Evolutionary conservation across 2,797 vertebrate genomes (phyloP).

Genomic region (Sebastiscus albofasciatus): DNA sequence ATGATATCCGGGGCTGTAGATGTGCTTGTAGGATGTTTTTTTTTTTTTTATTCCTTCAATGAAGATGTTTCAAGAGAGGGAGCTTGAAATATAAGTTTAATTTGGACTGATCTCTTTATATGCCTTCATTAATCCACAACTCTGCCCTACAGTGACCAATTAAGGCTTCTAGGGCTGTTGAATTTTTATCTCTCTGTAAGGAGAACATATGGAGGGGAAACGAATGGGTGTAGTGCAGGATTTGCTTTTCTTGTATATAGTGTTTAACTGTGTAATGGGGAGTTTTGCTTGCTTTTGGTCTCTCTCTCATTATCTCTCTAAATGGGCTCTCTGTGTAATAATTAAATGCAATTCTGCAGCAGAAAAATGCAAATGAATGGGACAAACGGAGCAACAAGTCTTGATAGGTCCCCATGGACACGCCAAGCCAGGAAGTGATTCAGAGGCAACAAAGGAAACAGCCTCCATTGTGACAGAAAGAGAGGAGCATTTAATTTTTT

Average conservation of each 20-base stretch:
- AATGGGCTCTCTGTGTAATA: conserved; percentile 64
- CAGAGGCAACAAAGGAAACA: conserved; percentile 52
- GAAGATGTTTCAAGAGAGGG: not conserved
- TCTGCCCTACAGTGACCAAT: conserved; percentile 37
- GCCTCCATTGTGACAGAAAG: conserved; percentile 14
- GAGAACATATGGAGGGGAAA: conserved; percentile 36
- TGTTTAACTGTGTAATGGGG: conserved; percentile 43
- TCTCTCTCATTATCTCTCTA: conserved; percentile 59
- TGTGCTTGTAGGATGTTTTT: not conserved
- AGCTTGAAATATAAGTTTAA: conserved; percentile 24
- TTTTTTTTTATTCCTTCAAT: not conserved
- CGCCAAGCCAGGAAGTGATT: conserved; percentile 38
- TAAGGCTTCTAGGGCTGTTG: conserved; percentile 18
- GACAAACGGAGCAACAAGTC: conserved; percentile 59
- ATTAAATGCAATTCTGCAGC: conserved; percentile 65
- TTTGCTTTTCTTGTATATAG: conserved; percentile 29
- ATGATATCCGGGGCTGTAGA: not conserved
- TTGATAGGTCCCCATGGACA: conserved; percentile 43
- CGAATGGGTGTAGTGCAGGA: not conserved
- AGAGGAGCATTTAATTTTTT: conserved; percentile 1
- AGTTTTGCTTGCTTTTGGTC: conserved; percentile 42
- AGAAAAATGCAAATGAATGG: conserved; percentile 64
- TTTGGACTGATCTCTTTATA: conserved; percentile 27
- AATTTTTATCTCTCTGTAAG: conserved; percentile 28
- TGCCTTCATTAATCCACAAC: conserved; percentile 18